Evolutionary conservation across 2,888 invertebrate genomes (phyloP).

Genomic region (Diogma glabrata): DNA sequence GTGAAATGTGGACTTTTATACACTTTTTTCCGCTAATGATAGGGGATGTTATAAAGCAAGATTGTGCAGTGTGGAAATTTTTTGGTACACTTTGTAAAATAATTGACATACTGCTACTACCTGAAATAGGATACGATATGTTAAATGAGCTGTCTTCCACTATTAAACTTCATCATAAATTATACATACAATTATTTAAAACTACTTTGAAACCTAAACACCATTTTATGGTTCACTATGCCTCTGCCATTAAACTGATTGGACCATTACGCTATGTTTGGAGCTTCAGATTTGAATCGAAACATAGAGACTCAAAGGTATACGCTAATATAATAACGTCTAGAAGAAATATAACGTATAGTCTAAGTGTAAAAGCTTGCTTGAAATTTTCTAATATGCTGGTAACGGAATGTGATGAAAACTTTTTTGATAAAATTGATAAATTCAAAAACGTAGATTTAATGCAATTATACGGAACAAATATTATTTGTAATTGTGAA

Average conservation of each 20-base stretch:
- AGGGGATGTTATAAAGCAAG: too few relatives aligned
- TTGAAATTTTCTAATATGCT: not conserved
- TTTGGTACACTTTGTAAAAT: not conserved
- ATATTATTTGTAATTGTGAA: slow-evolving; percentile 1
- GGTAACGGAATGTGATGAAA: not conserved
- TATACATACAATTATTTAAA: not conserved
- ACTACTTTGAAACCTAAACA: not conserved
- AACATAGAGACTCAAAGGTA: not conserved
- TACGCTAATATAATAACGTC: not conserved
- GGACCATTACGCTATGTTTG: not conserved
- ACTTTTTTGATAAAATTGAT: not conserved
- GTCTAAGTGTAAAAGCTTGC: not conserved
- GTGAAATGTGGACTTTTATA: too few relatives aligned
- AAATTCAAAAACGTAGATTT: not conserved
- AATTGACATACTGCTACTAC: not conserved
- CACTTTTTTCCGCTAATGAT: too few relatives aligned
- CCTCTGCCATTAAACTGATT: not conserved
- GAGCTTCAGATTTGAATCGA: not conserved
- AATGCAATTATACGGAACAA: not conserved
- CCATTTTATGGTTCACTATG: slow-evolving; percentile 2
- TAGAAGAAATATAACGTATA: not conserved
- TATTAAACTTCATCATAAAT: not conserved
- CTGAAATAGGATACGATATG: not conserved
- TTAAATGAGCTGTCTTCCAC: not conserved
- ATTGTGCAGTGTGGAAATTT: too few relatives aligned